These are phyloP conservation scores for Hyppa rectilinea DNA, from an alignment of 2,888 invertebrate genomes.

Conservation along the genomic window DNA sequence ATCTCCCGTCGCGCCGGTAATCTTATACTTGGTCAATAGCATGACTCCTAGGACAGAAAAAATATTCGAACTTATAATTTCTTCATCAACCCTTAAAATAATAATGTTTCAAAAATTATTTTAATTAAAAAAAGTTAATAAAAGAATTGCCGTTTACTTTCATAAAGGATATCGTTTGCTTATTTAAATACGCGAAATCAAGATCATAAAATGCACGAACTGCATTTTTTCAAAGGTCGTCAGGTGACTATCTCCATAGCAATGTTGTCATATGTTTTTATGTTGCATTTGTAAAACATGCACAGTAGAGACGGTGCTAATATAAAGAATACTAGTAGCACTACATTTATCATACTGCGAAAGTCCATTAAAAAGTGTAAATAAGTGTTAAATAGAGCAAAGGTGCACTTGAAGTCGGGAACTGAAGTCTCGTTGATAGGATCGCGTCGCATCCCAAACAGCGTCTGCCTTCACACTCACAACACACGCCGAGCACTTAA, in stretches of 20 bases:
- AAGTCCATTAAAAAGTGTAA: constrained; percentile 30
- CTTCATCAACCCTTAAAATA: neutral
- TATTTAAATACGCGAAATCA: constrained; percentile 11
- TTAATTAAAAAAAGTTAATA: neutral
- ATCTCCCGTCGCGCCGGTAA: constrained; percentile 47
- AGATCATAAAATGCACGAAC: constrained; percentile 32
- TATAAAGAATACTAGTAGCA: neutral
- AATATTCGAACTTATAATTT: neutral
- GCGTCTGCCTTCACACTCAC: constrained; percentile 67
- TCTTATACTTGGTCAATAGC: constrained; percentile 33
- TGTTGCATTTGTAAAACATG: neutral
- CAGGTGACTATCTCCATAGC: neutral
- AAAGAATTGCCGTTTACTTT: constrained; percentile 2
- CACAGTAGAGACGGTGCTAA: neutral
- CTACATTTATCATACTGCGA: neutral
- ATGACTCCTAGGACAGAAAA: neutral
- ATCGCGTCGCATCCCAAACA: constrained; percentile 76
- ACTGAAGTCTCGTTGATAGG: constrained; percentile 73
- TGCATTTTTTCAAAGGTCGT: constrained; percentile 48
- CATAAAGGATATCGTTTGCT: neutral
- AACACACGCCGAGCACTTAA: constrained; percentile 81
- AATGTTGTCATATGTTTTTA: constrained; percentile 15
- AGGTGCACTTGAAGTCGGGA: constrained; percentile 53
- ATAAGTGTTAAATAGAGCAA: constrained; percentile 22
- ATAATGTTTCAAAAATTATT: neutral